A percentile compares a stretch with the other conserved stretches of the same genome.
Evolutionary conservation across 1,140 invertebrate species (phyloP).

Genomic region (Trissolcus basalis): DNA sequence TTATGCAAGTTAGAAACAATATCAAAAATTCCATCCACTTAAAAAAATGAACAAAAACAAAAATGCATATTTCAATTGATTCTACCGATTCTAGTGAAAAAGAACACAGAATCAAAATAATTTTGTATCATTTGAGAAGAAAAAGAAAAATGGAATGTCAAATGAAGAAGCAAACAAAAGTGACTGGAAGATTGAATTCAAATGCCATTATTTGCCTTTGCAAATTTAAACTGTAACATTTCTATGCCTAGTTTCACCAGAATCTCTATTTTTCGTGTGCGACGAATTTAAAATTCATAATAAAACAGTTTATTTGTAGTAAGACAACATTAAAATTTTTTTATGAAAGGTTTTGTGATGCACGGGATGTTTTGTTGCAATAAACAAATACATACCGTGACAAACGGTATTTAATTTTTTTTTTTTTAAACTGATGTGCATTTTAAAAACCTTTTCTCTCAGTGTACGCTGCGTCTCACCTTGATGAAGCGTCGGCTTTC

Average conservation of each 20-base stretch:
- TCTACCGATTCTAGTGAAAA: conserved; percentile 40
- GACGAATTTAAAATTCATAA: background rate
- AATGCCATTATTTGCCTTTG: conserved; percentile 26
- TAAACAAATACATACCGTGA: conserved; percentile 73
- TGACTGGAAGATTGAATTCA: conserved; percentile 4
- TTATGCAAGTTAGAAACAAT: no score
- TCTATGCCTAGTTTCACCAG: conserved; percentile 38
- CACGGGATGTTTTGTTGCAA: conserved; percentile 37
- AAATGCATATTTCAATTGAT: no score
- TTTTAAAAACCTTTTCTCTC: conserved; percentile 63
- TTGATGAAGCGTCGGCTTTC: conserved; percentile 64
- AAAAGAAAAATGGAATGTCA: no score
- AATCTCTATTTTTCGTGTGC: conserved; percentile 10
- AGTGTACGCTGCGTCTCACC: conserved; percentile 76
- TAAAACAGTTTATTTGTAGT: background rate
- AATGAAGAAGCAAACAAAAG: no score
- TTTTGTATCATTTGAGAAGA: background rate
- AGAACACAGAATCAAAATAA: conserved; percentile 26
- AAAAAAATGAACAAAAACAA: no score
- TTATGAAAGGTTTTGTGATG: conserved; percentile 8
- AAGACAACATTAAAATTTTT: no score
- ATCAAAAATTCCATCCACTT: no score
- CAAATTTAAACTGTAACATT: background rate
- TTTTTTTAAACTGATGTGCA: background rate
- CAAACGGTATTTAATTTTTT: conserved; percentile 56